phyloP scores from a whole-genome alignment of 2,888 invertebrate genomes.

The Papilio elwesi region DNA sequence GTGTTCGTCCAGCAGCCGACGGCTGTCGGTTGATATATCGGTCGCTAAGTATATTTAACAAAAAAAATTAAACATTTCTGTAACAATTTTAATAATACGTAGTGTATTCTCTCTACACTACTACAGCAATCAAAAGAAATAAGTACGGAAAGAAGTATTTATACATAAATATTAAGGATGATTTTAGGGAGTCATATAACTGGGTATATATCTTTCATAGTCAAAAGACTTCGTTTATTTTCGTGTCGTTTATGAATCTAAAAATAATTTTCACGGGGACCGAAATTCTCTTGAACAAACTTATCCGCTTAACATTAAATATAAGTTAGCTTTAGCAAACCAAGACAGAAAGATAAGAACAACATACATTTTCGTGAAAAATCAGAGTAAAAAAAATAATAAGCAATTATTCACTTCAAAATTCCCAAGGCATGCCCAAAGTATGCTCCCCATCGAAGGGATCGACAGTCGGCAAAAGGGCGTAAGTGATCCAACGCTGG shows the following conservation, averaged over 20 bases:
- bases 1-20: too few relatives aligned
- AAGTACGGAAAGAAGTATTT: neutral
- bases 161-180: neutral
- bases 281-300: conserved; percentile 68
- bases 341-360: conserved; percentile 73
- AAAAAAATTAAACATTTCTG: neutral
- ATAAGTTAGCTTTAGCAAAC: conserved; percentile 73
- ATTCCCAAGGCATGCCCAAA: conserved; percentile 66
- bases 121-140: neutral
- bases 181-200: conserved; percentile 30
- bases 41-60: too few relatives aligned
- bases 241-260: conserved; percentile 57
- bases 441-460: conserved; percentile 66
- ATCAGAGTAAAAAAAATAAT: conserved; percentile 67
- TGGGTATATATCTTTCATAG: conserved; percentile 46
- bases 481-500: conserved; percentile 56
- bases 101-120: neutral
- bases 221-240: conserved; percentile 53
- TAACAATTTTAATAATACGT: neutral
- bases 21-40: too few relatives aligned
- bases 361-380: conserved; percentile 74
- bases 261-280: conserved; percentile 58
- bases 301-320: conserved; percentile 74
- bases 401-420: conserved; percentile 64
- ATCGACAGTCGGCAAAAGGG: conserved; percentile 54